Evolutionary conservation across 2,113 vertebrate genomes (phyloP), one percentile per base, ranked within the genome.

Genomic region (Colinus virginianus): DNA sequence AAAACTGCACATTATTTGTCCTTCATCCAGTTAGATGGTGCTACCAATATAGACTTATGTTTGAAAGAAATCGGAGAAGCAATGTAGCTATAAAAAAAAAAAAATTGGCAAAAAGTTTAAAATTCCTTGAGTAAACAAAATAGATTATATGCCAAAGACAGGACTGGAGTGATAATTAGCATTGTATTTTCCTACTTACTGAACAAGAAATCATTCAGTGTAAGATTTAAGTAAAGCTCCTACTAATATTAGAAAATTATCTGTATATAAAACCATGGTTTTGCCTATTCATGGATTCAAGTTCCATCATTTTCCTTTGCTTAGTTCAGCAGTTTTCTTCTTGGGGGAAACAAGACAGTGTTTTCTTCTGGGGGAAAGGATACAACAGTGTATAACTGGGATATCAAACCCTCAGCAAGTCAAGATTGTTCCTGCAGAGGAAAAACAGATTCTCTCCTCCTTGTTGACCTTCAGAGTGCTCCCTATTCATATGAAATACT

Each of bases 71-170:
- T 3, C 6, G 13, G 79, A 89, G 20, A 11, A 85, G 28, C 42
- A 84, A 88, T 3, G 2, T 4, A 79, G 36, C 19, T 13, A 40
- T 40, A 13, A 40, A 53, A 53, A 85, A 23, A 20, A 78, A 66
- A 34, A 70, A 90, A 59, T 1, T 74, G 43, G 48, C 58, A 72
- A 40, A 20, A 69, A 68, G 38, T 48, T 78, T 78, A 64, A 59
- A 69, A 91, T 32, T 69, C 30, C n/a, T 85, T 64, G 16, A 87
- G n/a, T 28, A 92, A 94, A 87, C 16, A 30, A 87, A 90, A 79
- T 32, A 81, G 34, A 9, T 84, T 15, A 82, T 87, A 72, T 43
- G 21, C 32, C 78, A 87, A 70, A 87, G 53, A 84, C 78, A 84
- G 34, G 36, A 75, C 51, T 25, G 55, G 62, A 55, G 19, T 16